Evolutionary conservation across 92 coral and sea anemone genomes (phyloP), one percentile per base, ranked within the genome.

Genomic region (Parazoanthus swiftii): DNA sequence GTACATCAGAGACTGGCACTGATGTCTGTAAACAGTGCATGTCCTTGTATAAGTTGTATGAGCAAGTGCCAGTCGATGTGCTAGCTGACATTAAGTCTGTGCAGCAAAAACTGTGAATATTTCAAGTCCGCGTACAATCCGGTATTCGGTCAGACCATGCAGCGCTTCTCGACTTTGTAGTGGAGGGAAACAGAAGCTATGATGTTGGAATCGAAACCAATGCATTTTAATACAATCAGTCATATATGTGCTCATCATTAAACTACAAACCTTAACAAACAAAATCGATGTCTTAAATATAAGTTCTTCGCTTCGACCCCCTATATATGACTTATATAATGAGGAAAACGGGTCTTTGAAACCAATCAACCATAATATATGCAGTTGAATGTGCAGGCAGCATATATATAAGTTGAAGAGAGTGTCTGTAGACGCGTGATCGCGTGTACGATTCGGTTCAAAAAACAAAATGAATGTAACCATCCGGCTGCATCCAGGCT

Each of bases 31-130:
- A 70, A 70, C 75, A 70, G 75, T 70, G 75, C 42, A 39, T 39
- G 42, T 70, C 75, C 75, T 70, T 70, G 75, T 70, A 70, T 70
- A 68, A 68, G 36, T 68, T 68, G 35, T 68, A 68, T 68, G 74
- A 36, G 74, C 29, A 68, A 29, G 33, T 1, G 42, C 42, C 42
- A 39, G 4, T 39, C 42, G 42, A 4, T 39, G 75, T n/a, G 75
- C 75, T 70, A 70, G 75, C 75, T 70, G 75, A 70, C 75, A 70
- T 29, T 29, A 70, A 70, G 75, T 70, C 75, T 70, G 75, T 70
- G 75, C 75, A 70, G 75, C 75, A 70, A 70, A 70, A 70, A 29
- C 36, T 70, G 25, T 70, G 36, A 70, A 70, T 70, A 70, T 70
- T 70, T 70, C 36, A 70, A 70, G 75, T 70, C 5, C 75, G 25